Evolutionary conservation across 2,888 invertebrate species (phyloP).

Genomic region (Tuta absoluta): DNA sequence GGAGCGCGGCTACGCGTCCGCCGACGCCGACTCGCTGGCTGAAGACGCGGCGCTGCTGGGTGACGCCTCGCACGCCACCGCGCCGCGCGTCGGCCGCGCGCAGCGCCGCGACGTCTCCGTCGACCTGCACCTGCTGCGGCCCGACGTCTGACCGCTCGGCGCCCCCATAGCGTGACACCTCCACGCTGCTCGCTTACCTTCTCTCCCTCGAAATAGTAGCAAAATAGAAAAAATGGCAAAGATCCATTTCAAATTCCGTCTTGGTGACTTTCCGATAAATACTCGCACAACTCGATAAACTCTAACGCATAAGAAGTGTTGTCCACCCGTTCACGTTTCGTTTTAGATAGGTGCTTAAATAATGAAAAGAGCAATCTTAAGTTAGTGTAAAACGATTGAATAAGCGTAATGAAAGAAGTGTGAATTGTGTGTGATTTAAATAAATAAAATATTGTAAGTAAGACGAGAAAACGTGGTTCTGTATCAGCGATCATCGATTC

Average conservation of each 20-base stretch:
- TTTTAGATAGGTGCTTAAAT: slow-evolving; percentile 64
- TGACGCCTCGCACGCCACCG: slow-evolving; percentile 48
- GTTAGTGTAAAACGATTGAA: slow-evolving; percentile 46
- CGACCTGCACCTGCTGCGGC: slow-evolving; percentile 72
- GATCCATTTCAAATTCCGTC: background rate
- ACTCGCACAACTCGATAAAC: slow-evolving; percentile 28
- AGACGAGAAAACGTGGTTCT: slow-evolving; percentile 62
- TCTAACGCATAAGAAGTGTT: slow-evolving; percentile 36
- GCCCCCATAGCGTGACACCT: background rate
- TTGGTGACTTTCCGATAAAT: slow-evolving; percentile 1
- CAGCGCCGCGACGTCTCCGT: slow-evolving; percentile 73
- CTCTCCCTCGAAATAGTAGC: background rate
- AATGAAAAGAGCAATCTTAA: slow-evolving; percentile 56
- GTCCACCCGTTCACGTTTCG: slow-evolving; percentile 52
- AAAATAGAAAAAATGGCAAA: background rate
- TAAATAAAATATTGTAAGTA: slow-evolving; percentile 47
- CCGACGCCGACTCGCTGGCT: slow-evolving; percentile 70
- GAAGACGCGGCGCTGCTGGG: slow-evolving; percentile 74
- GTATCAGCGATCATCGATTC: slow-evolving; percentile 47
- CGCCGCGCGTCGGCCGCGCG: slow-evolving; percentile 56
- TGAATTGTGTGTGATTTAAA: slow-evolving; percentile 57
- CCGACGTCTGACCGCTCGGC: slow-evolving; percentile 59
- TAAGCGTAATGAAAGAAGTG: slow-evolving; percentile 42
- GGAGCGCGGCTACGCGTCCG: slow-evolving; percentile 77
- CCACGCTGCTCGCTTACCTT: background rate